phyloP scores from a whole-genome alignment of 2,888 invertebrate genomes.

The Anodontia alba region DNA sequence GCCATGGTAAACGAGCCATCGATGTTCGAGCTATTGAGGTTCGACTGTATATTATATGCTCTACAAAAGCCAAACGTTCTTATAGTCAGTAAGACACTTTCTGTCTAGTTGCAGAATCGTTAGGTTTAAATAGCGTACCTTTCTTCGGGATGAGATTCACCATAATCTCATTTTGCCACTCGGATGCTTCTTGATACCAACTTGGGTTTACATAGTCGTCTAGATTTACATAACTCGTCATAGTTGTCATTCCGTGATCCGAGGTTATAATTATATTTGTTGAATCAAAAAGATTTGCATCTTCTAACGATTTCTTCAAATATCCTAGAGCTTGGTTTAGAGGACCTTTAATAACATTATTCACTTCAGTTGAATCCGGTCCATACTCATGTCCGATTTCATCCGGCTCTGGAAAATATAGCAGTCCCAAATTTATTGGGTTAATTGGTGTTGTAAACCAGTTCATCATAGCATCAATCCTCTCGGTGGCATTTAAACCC shows the following conservation, averaged over 20 bases:
- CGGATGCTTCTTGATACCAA: no score
- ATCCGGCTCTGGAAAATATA: conserved; percentile 91
- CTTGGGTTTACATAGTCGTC: neutral
- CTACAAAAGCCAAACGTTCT: no score
- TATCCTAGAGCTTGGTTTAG: conserved; percentile 86
- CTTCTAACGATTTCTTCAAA: conserved; percentile 86
- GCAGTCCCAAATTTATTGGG: conserved; percentile 89
- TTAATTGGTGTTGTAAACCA: conserved; percentile 82
- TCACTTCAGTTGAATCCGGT: conserved; percentile 81
- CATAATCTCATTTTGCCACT: no score
- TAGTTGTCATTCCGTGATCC: conserved; percentile 90
- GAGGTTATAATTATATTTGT: conserved; percentile 90
- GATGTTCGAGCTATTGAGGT: no score
- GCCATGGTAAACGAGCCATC: no score
- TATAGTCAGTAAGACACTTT: no score
- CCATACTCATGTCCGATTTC: conserved; percentile 87
- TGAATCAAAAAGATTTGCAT: conserved; percentile 86
- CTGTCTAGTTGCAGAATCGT: no score
- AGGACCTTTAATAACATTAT: conserved; percentile 78
- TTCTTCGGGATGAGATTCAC: no score
- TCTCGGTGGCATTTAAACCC: neutral
- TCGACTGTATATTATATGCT: no score
- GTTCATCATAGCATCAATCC: conserved; percentile 74
- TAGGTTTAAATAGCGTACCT: no score
- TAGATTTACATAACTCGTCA: conserved; percentile 70